phyloP scores from a whole-genome alignment of 2,797 vertebrate genomes.

The Enteromius thamalakanensis region DNA sequence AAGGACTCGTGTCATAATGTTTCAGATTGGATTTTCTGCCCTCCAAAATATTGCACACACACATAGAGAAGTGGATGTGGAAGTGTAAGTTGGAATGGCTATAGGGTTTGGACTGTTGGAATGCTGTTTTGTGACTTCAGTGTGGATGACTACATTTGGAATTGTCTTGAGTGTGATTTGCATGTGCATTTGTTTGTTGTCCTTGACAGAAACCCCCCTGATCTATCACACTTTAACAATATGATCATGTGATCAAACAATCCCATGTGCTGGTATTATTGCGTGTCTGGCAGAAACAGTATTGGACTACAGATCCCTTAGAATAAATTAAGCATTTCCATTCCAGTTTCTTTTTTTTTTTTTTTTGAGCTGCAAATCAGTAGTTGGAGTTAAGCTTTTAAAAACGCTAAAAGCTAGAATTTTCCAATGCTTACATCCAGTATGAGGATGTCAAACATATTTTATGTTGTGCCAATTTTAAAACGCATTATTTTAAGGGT shows the following conservation, averaged over 20 bases:
- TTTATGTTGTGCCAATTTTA: not conserved
- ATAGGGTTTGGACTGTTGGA: constrained; percentile 2
- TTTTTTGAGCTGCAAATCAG: not conserved
- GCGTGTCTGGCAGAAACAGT: not conserved
- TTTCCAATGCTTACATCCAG: not conserved
- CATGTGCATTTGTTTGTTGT: not conserved
- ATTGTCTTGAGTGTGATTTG: not conserved
- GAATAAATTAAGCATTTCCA: not conserved
- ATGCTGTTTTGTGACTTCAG: not conserved
- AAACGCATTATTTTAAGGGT: not conserved
- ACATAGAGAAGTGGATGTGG: not conserved
- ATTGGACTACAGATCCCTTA: not conserved
- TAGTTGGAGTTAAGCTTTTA: not conserved
- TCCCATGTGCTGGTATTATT: not conserved
- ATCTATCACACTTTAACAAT: not conserved
- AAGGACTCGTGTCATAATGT: constrained; percentile 54
- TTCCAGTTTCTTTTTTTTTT: too few relatives aligned
- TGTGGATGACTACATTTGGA: not conserved
- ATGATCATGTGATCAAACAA: not conserved
- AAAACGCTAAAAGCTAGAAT: not conserved
- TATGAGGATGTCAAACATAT: not conserved
- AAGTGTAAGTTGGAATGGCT: constrained; percentile 1
- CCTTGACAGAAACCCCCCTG: not conserved
- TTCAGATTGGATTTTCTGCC: constrained; percentile 52
- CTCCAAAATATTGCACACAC: constrained; percentile 20